phyloP scores from a whole-genome alignment of 1,140 invertebrate species.

The Drosophila kohkoa region DNA sequence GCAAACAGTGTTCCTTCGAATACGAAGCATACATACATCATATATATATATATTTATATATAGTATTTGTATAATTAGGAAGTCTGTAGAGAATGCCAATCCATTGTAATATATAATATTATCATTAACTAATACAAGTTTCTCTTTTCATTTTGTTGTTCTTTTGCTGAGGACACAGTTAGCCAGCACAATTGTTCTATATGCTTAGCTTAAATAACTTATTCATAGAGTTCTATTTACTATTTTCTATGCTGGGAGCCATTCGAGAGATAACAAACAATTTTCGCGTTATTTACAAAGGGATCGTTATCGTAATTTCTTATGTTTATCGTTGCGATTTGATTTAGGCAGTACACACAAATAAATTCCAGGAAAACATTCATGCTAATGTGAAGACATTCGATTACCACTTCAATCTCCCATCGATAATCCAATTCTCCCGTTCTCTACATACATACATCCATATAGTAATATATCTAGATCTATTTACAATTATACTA shows the following conservation, averaged over 20 bases:
- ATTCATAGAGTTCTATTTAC: neutral
- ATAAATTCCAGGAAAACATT: constrained; percentile 53
- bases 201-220: constrained; percentile 17
- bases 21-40: constrained; percentile 39
- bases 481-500: constrained; percentile 39
- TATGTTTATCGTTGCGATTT: constrained; percentile 51
- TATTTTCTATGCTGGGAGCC: constrained; percentile 52
- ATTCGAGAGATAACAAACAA: constrained; percentile 34
- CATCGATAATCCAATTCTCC: constrained; percentile 9
- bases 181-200: constrained; percentile 64
- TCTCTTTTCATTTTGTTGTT: no score
- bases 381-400: constrained; percentile 36
- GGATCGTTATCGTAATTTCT: neutral
- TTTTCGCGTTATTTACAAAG: constrained; percentile 57
- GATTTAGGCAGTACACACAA: constrained; percentile 44
- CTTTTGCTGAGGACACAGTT: constrained; percentile 29
- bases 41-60: neutral
- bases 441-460: constrained; percentile 1
- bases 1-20: constrained; percentile 38
- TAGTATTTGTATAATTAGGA: constrained; percentile 44
- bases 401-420: constrained; percentile 13
- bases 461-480: constrained; percentile 9
- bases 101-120: constrained; percentile 18
- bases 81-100: constrained; percentile 43
- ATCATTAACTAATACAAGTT: constrained; percentile 32